These are phyloP conservation scores for Danio albolineatus DNA, from an alignment of 2,797 vertebrate species.

Conservation along the genomic window DNA sequence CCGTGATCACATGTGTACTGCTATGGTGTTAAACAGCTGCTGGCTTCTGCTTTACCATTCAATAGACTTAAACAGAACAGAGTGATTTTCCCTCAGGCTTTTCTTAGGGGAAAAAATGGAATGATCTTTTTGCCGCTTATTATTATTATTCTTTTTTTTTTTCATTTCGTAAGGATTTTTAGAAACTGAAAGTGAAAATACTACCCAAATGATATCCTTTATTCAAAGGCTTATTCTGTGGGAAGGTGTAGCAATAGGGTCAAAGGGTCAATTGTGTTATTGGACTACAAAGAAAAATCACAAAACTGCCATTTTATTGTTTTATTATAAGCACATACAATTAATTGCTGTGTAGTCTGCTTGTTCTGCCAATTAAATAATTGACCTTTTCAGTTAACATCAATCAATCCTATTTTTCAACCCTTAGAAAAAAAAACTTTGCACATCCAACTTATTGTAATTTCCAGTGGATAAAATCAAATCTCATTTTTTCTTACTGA, in stretches of 20 bases:
- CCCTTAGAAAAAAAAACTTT: neutral
- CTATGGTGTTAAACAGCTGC: slow-evolving; percentile 56
- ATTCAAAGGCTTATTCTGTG: neutral
- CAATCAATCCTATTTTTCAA: neutral
- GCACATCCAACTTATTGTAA: neutral
- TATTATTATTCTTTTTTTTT: too few relatives aligned
- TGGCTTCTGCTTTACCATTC: slow-evolving; percentile 29
- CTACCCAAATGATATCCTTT: neutral
- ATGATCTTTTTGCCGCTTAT: slow-evolving; percentile 40
- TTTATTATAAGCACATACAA: neutral
- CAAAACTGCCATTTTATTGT: neutral
- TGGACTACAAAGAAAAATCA: neutral
- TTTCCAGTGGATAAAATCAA: neutral
- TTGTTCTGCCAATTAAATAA: too few relatives aligned
- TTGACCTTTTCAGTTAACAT: neutral
- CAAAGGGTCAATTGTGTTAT: neutral
- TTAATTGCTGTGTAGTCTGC: neutral
- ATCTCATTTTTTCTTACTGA: neutral
- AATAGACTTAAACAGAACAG: slow-evolving; percentile 39
- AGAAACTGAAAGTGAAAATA: neutral
- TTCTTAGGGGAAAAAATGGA: slow-evolving; percentile 24
- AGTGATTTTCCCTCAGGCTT: slow-evolving; percentile 50
- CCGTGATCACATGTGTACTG: slow-evolving; percentile 51
- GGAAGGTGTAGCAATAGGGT: neutral
- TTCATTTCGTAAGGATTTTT: slow-evolving; percentile 6